Evolutionary conservation across 2,888 invertebrate species (phyloP).

Genomic region (Lucinisca nassula): DNA sequence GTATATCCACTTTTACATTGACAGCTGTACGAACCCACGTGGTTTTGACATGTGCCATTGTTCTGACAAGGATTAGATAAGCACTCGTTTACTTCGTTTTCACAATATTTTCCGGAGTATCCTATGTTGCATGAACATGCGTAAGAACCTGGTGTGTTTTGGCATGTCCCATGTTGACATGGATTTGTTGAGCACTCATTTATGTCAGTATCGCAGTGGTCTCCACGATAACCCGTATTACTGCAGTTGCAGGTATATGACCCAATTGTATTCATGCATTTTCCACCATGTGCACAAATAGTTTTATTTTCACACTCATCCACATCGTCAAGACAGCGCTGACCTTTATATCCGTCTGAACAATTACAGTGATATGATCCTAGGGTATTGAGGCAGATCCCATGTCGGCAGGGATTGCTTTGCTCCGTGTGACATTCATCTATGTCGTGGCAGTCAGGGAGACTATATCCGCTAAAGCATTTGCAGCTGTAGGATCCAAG

Average conservation of each 20-base stretch:
- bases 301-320: neutral
- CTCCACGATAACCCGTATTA: neutral
- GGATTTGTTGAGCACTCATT: neutral
- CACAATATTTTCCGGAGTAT: neutral
- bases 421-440: neutral
- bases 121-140: neutral
- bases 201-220: neutral
- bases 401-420: neutral
- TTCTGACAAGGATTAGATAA: neutral
- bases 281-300: constrained; percentile 59
- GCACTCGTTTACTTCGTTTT: neutral
- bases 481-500: neutral
- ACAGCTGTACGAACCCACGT: neutral
- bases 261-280: neutral
- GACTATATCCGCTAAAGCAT: neutral
- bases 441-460: neutral
- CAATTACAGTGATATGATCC: neutral
- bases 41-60: neutral
- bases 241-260: neutral
- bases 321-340: neutral
- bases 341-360: neutral
- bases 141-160: neutral
- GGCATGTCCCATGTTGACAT: neutral
- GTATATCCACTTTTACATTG: constrained; percentile 5
- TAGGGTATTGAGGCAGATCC: neutral